Evolutionary conservation across 2,113 vertebrate species (phyloP).

Genomic region (Lophura nycthemera): DNA sequence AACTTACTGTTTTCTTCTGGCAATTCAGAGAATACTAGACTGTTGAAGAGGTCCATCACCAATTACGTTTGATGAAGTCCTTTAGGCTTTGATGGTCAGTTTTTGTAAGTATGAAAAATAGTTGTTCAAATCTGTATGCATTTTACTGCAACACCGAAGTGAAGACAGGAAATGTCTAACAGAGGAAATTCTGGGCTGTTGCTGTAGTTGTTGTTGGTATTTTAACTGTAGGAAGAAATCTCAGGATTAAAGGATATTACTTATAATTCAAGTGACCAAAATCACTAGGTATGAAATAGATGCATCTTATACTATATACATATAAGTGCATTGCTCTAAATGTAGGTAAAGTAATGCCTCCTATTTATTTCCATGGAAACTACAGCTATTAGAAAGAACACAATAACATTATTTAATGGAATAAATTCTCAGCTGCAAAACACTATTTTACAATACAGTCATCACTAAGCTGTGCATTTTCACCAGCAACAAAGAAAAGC

Average conservation of each 20-base stretch:
- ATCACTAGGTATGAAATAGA: background rate
- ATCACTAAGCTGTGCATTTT: background rate
- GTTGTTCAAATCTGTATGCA: accelerated
- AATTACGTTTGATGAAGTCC: background rate
- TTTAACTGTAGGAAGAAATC: background rate
- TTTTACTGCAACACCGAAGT: background rate
- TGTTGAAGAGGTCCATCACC: background rate
- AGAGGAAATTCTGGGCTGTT: background rate
- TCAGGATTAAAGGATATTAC: background rate
- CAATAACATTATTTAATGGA: background rate
- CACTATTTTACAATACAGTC: background rate
- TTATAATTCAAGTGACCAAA: background rate
- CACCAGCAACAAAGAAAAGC: background rate
- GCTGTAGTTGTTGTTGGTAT: background rate
- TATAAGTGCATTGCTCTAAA: background rate
- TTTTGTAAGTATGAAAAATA: background rate
- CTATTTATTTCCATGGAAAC: background rate
- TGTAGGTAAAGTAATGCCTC: background rate
- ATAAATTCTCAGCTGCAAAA: background rate
- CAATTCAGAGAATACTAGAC: background rate
- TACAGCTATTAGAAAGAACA: background rate
- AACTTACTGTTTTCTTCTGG: background rate
- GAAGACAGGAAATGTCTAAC: background rate
- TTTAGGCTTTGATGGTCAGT: background rate
- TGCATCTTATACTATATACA: background rate